Evolutionary conservation across 2,888 invertebrate genomes (phyloP).

Genomic region (Scaptomyza caliginosa): DNA sequence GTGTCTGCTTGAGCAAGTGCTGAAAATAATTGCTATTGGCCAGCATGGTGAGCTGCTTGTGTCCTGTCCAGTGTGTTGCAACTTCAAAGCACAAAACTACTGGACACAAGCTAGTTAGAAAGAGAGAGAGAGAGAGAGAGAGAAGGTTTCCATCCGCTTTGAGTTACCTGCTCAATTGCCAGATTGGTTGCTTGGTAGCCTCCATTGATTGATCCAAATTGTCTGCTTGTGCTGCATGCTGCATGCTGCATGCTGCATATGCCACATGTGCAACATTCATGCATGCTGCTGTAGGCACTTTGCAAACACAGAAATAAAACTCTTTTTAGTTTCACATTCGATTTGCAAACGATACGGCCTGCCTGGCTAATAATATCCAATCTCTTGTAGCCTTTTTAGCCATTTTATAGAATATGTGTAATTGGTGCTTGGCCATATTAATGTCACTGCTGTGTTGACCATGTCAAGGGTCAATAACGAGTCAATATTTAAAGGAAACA

Average conservation of each 20-base stretch:
- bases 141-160: neutral
- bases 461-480: too few relatives aligned
- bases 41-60: neutral
- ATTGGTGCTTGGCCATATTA: too few relatives aligned
- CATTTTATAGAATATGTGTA: too few relatives aligned
- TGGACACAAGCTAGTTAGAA: neutral
- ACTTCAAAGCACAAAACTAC: neutral
- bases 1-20: slow-evolving; percentile 15
- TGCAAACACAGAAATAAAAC: too few relatives aligned
- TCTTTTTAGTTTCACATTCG: neutral
- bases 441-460: too few relatives aligned
- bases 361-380: too few relatives aligned
- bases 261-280: neutral
- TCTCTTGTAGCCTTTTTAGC: too few relatives aligned
- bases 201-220: neutral
- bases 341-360: too few relatives aligned
- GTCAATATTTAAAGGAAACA: too few relatives aligned
- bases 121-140: neutral
- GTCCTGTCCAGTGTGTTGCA: neutral
- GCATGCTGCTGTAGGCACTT: too few relatives aligned
- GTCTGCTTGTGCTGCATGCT: neutral
- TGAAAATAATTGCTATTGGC: slow-evolving; percentile 3
- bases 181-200: neutral
- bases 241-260: too few relatives aligned
- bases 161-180: neutral